Conservation (phyloP, 1,140 invertebrate species). For the Drosophila orosa region DNA sequence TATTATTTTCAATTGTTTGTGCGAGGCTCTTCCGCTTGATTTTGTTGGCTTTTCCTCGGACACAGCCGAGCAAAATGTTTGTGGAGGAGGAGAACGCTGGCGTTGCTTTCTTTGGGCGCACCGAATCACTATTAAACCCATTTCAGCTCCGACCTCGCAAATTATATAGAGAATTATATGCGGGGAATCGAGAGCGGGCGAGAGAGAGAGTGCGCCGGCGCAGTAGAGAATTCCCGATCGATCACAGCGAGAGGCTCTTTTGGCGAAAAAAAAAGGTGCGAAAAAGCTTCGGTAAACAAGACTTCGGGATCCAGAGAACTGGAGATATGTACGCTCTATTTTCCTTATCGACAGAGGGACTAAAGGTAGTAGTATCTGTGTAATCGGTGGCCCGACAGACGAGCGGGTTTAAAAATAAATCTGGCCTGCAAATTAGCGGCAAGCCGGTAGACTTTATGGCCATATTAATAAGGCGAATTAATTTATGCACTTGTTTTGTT, state of each 20-base stretch:
- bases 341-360: slow-evolving; percentile 16
- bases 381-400: slow-evolving; percentile 21
- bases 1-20: slow-evolving; percentile 15
- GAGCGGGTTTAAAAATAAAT: slow-evolving; percentile 67
- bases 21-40: slow-evolving; percentile 18
- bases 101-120: slow-evolving; percentile 76
- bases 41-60: slow-evolving; percentile 34
- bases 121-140: slow-evolving; percentile 74
- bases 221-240: slow-evolving; percentile 13
- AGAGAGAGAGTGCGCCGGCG: slow-evolving; percentile 39
- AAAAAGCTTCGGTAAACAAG: slow-evolving; percentile 55
- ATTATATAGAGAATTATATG: slow-evolving; percentile 81
- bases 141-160: slow-evolving; percentile 70
- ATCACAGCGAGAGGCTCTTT: slow-evolving; percentile 18
- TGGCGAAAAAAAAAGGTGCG: slow-evolving; percentile 48
- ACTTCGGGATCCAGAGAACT: background rate
- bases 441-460: slow-evolving; percentile 49
- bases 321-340: slow-evolving; percentile 10
- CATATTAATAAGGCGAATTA: slow-evolving; percentile 60
- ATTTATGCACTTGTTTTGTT: slow-evolving; percentile 74
- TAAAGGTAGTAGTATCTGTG: slow-evolving; percentile 23
- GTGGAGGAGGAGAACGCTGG: slow-evolving; percentile 26
- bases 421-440: slow-evolving; percentile 51
- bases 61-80: slow-evolving; percentile 39
- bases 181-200: slow-evolving; percentile 52